These are phyloP conservation scores for Parnassius glacialis DNA, from an alignment of 2,888 invertebrate genomes.

Conservation along the genomic window DNA sequence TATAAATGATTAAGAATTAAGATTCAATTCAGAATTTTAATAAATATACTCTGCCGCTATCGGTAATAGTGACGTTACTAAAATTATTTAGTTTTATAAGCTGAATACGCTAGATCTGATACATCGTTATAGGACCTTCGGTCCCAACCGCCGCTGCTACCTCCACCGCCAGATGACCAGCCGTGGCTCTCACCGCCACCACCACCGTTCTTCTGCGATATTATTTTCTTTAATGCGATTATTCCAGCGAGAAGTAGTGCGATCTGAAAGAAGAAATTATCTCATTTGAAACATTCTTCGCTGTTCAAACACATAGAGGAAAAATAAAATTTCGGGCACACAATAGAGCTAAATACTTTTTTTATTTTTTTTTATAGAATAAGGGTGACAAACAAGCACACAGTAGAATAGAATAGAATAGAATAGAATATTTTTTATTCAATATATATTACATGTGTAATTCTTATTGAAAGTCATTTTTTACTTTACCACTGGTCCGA, in stretches of 20 bases:
- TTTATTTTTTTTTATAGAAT: no score
- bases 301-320: not conserved
- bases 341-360: no score
- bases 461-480: no score
- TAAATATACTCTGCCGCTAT: no score
- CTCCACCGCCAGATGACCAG: conserved; percentile 73
- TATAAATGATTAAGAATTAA: no score
- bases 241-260: conserved; percentile 90
- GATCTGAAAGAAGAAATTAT: conserved; percentile 80
- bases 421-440: no score
- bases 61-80: no score
- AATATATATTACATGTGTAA: no score
- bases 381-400: no score
- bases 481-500: no score
- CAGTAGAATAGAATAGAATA: no score
- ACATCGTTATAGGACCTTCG: conserved; percentile 81
- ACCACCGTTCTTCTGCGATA: conserved; percentile 84
- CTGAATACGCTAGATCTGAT: conserved; percentile 85
- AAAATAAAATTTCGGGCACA: not conserved
- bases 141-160: conserved; percentile 83
- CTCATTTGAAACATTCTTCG: not conserved
- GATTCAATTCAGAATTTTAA: no score
- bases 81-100: conserved; percentile 63
- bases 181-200: conserved; percentile 76
- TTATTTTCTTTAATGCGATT: conserved; percentile 90